A percentile compares a stretch with the other conserved stretches of the same genome.
Conservation (phyloP, 2,797 vertebrate genomes). For the Oreochromis mossambicus region DNA sequence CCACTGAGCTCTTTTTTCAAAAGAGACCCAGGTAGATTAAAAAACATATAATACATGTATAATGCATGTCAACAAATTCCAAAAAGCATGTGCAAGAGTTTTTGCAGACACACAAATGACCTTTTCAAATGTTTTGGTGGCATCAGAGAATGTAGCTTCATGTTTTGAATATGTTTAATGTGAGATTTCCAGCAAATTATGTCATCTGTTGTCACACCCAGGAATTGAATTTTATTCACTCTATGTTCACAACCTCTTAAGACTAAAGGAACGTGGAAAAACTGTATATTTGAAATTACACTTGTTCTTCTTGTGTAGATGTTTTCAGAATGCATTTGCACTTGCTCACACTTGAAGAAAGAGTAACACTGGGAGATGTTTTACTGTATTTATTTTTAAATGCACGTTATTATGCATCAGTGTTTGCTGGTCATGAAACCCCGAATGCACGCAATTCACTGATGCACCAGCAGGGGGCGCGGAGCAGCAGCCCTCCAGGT, state of each 20-base stretch:
- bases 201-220: neutral
- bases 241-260: neutral
- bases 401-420: neutral
- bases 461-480: slow-evolving; percentile 47
- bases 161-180: neutral
- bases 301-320: neutral
- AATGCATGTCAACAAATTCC: neutral
- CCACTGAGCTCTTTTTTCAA: neutral
- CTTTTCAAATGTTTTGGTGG: neutral
- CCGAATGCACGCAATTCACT: neutral
- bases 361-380: neutral
- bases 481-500: neutral
- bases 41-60: neutral
- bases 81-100: fast-evolving
- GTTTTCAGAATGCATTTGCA: fast-evolving
- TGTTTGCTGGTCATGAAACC: neutral
- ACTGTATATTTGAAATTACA: neutral
- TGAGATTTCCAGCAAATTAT: neutral
- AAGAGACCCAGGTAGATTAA: neutral
- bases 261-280: neutral
- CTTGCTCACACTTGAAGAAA: neutral
- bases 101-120: neutral
- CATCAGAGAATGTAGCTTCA: neutral
- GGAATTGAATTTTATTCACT: neutral
- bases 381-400: neutral